Conservation (phyloP, 2,113 vertebrate species). For the Sminthopsis crassicaudata region DNA sequence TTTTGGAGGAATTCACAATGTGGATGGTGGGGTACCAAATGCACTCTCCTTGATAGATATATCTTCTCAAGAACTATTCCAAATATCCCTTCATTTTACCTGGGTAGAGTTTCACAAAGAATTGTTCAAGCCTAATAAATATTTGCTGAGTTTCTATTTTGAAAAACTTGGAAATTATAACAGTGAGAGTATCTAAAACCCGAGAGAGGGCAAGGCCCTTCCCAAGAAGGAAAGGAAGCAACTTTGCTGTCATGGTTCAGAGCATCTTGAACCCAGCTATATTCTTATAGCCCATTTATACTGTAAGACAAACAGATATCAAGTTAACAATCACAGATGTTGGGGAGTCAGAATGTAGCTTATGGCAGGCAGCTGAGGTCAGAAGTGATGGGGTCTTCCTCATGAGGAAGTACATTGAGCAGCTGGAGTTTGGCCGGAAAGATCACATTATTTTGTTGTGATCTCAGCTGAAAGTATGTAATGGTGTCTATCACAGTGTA, state of each 20-base stretch:
- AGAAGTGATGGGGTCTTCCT: constrained; percentile 61
- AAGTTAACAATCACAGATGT: constrained; percentile 77
- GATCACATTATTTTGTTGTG: background rate
- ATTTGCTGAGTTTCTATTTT: background rate
- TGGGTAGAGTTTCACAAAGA: background rate
- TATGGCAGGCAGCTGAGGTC: constrained; percentile 50
- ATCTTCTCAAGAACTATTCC: background rate
- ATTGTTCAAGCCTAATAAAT: background rate
- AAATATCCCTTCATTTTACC: background rate
- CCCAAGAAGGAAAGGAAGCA: constrained; percentile 72
- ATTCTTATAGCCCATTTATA: constrained; percentile 77
- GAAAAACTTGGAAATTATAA: background rate
- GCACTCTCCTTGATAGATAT: background rate
- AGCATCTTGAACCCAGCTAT: constrained; percentile 68
- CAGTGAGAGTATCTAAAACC: constrained; percentile 61
- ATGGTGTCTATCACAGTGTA: constrained; percentile 10
- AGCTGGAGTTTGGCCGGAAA: constrained; percentile 52
- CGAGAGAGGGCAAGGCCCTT: constrained; percentile 64
- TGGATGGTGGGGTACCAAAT: background rate
- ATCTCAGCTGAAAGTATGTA: background rate
- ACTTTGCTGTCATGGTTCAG: constrained; percentile 73
- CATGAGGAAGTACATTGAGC: constrained; percentile 55
- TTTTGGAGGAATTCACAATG: background rate
- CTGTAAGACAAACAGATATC: constrained; percentile 75
- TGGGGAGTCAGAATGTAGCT: constrained; percentile 42